Evolutionary conservation across 2,797 vertebrate species (phyloP), one percentile per base, ranked within the genome.

Genomic region (Lutjanus campechanus): DNA sequence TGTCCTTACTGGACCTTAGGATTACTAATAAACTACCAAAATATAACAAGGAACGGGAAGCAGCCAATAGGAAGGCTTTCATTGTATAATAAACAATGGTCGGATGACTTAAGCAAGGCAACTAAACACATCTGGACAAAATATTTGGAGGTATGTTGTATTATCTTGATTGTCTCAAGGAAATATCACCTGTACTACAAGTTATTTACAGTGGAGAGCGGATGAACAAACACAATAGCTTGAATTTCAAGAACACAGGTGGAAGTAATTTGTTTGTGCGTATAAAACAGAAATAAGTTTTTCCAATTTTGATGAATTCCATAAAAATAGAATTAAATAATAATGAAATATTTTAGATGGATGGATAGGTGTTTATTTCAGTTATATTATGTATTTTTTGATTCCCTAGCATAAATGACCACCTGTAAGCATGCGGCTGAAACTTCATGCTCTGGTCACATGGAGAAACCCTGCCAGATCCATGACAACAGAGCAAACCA

Each of bases 11-110:
- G 12, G n/a, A 56, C 17, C 13, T 36, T 19, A 11, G 20, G 29
- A 19, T 79, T 69, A 29, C 71, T 71, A 67, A 70, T 77, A 69
- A 69, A 61, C 55, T 36, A 47, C 29, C 22, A 41, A 58, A 64
- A 43, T 60, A 40, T 46, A 47, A 36, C 22, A 29, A 13, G 66
- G 16, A 62, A 73, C 59, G 72, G 79, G 87, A 86, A 83, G 55
- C 49, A 44, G 66, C 61, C 10, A 55, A 55, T 36, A 56, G 83
- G 72, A 77, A 80, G 12, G 22, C 53, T 60, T 69, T 58, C 69
- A 65, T 68, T 80, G 68, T 77, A 44, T 53, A 40, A 44, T 74
- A 68, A 65, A 88, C 85, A 88, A 81, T 86, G 59, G 65, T 69
- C 16, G 8, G 65, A 62, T 74, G 80, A 79, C 74, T 64, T 70